Percentiles rank a stretch among this genome's conserved stretches.
Evolutionary conservation across 64 coral and sea anemone genomes (phyloP).

Genomic region (Dendrophyllia cribrosa): DNA sequence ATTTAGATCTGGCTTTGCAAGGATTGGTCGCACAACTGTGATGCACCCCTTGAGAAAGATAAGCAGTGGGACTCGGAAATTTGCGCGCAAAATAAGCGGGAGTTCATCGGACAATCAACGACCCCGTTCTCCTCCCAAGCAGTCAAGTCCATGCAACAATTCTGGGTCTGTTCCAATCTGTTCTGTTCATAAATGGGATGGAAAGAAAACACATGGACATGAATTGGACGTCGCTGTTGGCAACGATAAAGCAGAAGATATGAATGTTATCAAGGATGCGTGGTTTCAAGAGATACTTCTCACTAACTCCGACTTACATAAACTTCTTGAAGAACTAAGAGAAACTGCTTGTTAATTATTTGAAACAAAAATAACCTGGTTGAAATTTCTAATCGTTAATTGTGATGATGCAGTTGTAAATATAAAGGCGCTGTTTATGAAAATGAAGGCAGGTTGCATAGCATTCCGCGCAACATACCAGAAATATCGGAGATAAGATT

Average conservation of each 20-base stretch:
- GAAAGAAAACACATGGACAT: background rate
- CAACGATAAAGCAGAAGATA: background rate
- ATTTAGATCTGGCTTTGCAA: slow-evolving; percentile 59
- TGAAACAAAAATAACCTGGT: too few species aligned
- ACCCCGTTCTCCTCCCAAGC: background rate
- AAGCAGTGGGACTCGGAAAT: background rate
- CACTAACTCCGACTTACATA: background rate
- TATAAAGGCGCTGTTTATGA: too few species aligned
- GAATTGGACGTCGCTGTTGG: background rate
- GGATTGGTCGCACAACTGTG: slow-evolving; percentile 26
- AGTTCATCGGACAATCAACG: background rate
- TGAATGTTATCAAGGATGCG: background rate
- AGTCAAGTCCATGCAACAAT: background rate
- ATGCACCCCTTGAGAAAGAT: slow-evolving; percentile 16
- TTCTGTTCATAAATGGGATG: background rate
- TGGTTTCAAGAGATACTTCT: background rate
- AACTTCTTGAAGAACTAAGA: background rate
- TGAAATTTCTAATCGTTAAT: too few species aligned
- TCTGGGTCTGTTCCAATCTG: background rate
- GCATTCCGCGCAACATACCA: too few species aligned
- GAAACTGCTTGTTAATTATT: slow-evolving; percentile 2
- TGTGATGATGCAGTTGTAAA: too few species aligned
- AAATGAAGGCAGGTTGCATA: too few species aligned
- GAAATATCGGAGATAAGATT: too few species aligned
- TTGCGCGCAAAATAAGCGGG: background rate